Evolutionary conservation across 2,888 invertebrate genomes (phyloP).

Genomic region (Cyrtodaria siliqua): DNA sequence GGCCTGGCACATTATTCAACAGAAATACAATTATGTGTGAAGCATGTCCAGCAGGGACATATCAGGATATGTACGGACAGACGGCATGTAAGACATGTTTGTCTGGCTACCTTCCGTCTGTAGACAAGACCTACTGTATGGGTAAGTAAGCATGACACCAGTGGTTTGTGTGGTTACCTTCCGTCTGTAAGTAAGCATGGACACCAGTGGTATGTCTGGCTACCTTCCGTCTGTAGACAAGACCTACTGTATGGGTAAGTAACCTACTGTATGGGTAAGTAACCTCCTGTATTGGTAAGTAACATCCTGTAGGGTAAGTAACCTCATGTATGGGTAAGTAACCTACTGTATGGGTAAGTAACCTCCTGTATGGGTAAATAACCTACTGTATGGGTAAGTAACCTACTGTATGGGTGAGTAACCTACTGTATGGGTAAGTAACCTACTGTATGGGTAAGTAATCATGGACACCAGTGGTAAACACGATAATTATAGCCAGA

Average conservation of each 20-base stretch:
- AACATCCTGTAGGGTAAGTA: not conserved
- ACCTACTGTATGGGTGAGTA: too few relatives aligned
- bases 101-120: constrained; percentile 17
- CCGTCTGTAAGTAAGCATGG: too few relatives aligned
- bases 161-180: too few relatives aligned
- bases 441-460: too few relatives aligned
- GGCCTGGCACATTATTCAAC: constrained; percentile 93
- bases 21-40: constrained; percentile 90
- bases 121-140: constrained; percentile 1
- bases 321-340: too few relatives aligned
- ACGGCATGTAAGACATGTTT: constrained; percentile 90
- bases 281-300: constrained; percentile 5
- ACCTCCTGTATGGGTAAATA: too few relatives aligned
- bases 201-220: too few relatives aligned
- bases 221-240: not conserved
- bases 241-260: constrained; percentile 6
- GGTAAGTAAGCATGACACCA: constrained; percentile 3
- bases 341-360: too few relatives aligned
- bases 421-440: too few relatives aligned
- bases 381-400: too few relatives aligned
- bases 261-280: constrained; percentile 5
- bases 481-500: too few relatives aligned
- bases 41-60: constrained; percentile 89
- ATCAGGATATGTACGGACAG: constrained; percentile 87
- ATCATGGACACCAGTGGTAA: too few relatives aligned